Evolutionary conservation across 2,113 vertebrate species (phyloP).

Genomic region (Esox niger): DNA sequence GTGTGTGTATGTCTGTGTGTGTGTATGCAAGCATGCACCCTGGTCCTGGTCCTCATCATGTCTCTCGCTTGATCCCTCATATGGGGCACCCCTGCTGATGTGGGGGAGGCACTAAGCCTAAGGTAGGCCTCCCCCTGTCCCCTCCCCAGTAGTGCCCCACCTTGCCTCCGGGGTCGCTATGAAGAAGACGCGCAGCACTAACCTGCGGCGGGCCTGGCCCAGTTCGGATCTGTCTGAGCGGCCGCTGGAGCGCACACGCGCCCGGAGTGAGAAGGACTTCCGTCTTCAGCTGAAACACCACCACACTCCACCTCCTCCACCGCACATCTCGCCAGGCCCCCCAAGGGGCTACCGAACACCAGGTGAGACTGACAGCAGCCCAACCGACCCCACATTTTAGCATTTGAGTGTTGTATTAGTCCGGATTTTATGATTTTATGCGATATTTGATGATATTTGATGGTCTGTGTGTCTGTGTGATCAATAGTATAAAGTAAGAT

Average conservation of each 20-base stretch:
- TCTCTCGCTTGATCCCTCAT: constrained; percentile 76
- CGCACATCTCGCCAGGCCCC: constrained; percentile 89
- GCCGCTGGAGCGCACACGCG: constrained; percentile 90
- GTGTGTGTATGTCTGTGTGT: constrained; percentile 44
- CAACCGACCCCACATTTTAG: too few relatives aligned
- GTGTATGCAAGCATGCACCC: constrained; percentile 58
- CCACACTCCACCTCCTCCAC: constrained; percentile 87
- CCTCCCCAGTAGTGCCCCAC: constrained; percentile 40
- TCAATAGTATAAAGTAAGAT: too few relatives aligned
- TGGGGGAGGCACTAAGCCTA: constrained; percentile 78
- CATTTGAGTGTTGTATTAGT: too few relatives aligned
- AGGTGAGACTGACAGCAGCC: constrained; percentile 81
- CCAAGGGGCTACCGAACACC: constrained; percentile 90
- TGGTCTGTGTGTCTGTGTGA: too few relatives aligned
- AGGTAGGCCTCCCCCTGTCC: constrained; percentile 65
- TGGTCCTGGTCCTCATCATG: constrained; percentile 75
- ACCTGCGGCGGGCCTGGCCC: constrained; percentile 94
- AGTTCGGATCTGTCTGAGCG: constrained; percentile 92
- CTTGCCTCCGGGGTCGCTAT: constrained; percentile 70
- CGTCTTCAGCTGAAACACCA: constrained; percentile 91
- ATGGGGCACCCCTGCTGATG: constrained; percentile 75
- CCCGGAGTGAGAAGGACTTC: constrained; percentile 98
- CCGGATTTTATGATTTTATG: too few relatives aligned
- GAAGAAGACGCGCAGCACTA: constrained; percentile 97
- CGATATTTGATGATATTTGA: too few relatives aligned